Conservation (phyloP, 2,888 invertebrate genomes). For the Sthenelais limicola region DNA sequence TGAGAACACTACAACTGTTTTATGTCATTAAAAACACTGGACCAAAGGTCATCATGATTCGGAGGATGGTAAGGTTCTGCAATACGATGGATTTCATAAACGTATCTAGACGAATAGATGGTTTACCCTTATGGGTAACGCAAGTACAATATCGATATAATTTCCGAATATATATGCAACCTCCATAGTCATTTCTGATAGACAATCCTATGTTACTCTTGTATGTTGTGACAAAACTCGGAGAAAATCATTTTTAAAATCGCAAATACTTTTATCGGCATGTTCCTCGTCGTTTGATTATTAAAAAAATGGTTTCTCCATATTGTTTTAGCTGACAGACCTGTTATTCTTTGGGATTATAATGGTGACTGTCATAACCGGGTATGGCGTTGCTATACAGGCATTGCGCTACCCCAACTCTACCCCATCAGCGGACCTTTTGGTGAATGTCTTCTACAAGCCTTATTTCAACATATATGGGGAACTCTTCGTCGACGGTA, state of each 20-base stretch:
- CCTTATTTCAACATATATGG: conserved; percentile 74
- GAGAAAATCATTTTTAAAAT: too few relatives aligned
- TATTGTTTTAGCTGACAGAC: conserved; percentile 65
- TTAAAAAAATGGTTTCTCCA: too few relatives aligned
- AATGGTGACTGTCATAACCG: conserved; percentile 70
- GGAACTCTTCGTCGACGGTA: conserved; percentile 72
- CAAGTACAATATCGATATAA: too few relatives aligned
- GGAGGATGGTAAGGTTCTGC: conserved; percentile 66
- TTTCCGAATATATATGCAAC: background rate
- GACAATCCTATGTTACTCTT: too few relatives aligned
- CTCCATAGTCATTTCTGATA: background rate
- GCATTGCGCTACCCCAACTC: conserved; percentile 71
- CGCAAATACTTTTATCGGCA: too few relatives aligned
- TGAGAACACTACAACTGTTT: conserved; percentile 70
- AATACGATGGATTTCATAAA: too few relatives aligned
- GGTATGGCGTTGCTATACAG: conserved; percentile 72
- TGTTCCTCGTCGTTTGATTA: too few relatives aligned
- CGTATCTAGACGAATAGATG: too few relatives aligned
- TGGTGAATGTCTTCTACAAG: conserved; percentile 68
- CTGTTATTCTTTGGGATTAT: conserved; percentile 72
- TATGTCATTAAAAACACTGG: conserved; percentile 69
- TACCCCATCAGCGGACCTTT: conserved; percentile 59
- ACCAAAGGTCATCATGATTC: conserved; percentile 72
- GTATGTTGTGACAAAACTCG: too few relatives aligned
- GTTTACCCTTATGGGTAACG: too few relatives aligned